Evolutionary conservation across 1,140 invertebrate species (phyloP), one percentile per base, ranked within the genome.

Genomic region (Drosophila guanche): DNA sequence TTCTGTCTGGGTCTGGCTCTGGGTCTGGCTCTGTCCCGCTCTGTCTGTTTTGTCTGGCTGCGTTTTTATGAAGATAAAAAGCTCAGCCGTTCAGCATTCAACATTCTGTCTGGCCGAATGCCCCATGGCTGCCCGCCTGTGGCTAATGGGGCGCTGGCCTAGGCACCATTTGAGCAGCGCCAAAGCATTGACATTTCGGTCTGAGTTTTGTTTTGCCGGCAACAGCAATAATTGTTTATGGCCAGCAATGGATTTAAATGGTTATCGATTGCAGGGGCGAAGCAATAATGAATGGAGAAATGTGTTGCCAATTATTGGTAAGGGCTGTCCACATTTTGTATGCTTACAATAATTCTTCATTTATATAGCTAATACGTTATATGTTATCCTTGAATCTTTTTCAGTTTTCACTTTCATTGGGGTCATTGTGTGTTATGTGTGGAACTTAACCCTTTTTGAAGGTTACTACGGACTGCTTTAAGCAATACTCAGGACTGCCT

Each of bases 21-120:
- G n/a, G n/a, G 16, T 57, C 47, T 45, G 57, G 27, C 37, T 46
- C 45, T 52, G 51, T 42, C 56, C 37, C 14, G 37, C 52, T 52
- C 51, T 53, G 48, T 54, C 40, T 56, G 46, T 46, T 71, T 54
- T 76, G 62, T 78, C 63, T 85, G 81, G 68, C 51, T 41, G 77
- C 69, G 68, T 86, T 86, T 85, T 88, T 88, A 86, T 88, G 73
- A 86, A 86, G 81, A 85, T 86, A 85, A 86, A 86, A 85, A 81
- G 83, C 83, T 86, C 81, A 86, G 68, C 76, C 61, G 33, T 56
- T 76, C 58, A 46, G 48, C 52, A 72, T 54, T 27, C 48, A 61
- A 43, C 53, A 72, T 50, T 71, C 60, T 33, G 70, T 79, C 76
- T 76, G 66, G 57, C 65, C 60, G 62, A 65, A 62, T 48, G 52